A percentile compares a stretch with the other conserved stretches of the same genome.
Evolutionary conservation across 2,113 vertebrate genomes (phyloP).

Genomic region (Apodemus sylvaticus): DNA sequence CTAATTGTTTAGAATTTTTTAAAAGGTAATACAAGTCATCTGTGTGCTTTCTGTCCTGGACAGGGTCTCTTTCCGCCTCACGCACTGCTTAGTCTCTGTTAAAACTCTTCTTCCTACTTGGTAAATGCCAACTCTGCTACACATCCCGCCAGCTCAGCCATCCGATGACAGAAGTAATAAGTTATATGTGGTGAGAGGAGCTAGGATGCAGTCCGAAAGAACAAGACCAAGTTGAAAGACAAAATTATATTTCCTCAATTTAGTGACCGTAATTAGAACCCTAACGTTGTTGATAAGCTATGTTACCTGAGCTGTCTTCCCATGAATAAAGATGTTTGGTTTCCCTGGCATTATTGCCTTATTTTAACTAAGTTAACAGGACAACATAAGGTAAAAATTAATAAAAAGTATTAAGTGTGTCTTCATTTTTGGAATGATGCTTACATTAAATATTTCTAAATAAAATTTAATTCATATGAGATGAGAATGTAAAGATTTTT

Average conservation of each 20-base stretch:
- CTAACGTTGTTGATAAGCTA: not conserved
- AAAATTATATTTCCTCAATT: slow-evolving; percentile 6
- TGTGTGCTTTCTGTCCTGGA: not conserved
- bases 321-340: not conserved
- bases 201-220: not conserved
- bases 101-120: not conserved
- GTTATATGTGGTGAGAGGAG: not conserved
- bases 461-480: slow-evolving; percentile 50
- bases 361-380: not conserved
- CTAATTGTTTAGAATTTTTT: not conserved
- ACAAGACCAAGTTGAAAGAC: not conserved
- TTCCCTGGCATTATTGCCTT: not conserved
- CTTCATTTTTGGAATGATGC: not conserved
- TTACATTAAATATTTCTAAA: not conserved
- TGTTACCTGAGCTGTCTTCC: not conserved
- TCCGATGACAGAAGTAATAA: not conserved
- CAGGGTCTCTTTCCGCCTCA: not conserved
- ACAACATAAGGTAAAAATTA: not conserved
- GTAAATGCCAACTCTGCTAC: not conserved
- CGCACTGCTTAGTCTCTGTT: not conserved
- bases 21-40: not conserved
- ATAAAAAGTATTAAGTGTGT: not conserved
- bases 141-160: not conserved
- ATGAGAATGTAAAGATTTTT: slow-evolving; percentile 5
- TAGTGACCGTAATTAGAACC: not conserved